Base-by-base conservation (phyloP, 2,113 vertebrate genomes). In the Anolis carolinensis region DNA sequence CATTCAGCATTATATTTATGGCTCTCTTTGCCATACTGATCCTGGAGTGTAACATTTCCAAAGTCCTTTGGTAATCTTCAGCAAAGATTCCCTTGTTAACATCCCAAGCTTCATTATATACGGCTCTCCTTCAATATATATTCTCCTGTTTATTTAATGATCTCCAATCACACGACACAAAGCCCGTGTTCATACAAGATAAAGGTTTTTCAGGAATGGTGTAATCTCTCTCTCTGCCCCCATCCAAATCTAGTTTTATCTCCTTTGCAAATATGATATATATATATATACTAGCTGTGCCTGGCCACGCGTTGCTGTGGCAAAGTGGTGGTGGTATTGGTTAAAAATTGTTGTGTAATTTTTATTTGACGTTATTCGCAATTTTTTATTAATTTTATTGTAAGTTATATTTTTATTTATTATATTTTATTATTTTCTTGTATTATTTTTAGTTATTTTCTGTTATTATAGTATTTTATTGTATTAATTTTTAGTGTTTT, bases 61-160 rank as follows among this genome's bases (percentile, higher is more conserved):
- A 65, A 84, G 82, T 18, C 65, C 18, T 65, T 63, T 32, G 32
- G 72, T 76, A n/a, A 32, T 76, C 82, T 76, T 76, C 63, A 48
- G 74, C 25, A 36, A 76, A 84, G 82, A 23, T 36, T 27, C 59
- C 48, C 55, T 36, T 48, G 16, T 65, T 84, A 39, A 74, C 23
- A 65, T 27, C 36, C 20, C 25, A 1, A 14, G 18, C 14, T 27
- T 65, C 59, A 32, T 65, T 75, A 63, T 76, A 65, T 16, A 59
- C 55, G 3, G 14, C 55, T 14, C 18, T 16, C 14, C 11, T 4
- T 18, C 30, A 73, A 83, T 30, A 30, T 20, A 67, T 7, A 3
- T 62, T 73, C 27, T 83, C 25, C 9, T 83, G 27, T 74, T 83
- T 83, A 44, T 34, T 74, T 73, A 70, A 39, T 30, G 23, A 52